Conservation (phyloP, 2,888 invertebrate genomes). For the Thymelicus lineola region DNA sequence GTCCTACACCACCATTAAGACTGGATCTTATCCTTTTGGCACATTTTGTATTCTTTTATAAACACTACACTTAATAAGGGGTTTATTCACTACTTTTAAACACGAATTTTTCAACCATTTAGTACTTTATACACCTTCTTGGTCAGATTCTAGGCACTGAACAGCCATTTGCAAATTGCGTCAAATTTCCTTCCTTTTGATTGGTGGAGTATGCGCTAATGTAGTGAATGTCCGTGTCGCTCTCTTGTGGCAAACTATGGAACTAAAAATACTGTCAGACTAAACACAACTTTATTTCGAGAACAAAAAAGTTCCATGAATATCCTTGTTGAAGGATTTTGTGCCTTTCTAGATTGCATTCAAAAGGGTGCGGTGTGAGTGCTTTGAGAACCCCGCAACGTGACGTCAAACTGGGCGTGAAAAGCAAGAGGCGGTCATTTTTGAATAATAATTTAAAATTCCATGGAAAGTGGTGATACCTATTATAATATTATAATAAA, state of each 20-base stretch:
- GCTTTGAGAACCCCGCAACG: constrained; percentile 76
- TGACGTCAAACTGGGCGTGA: constrained; percentile 86
- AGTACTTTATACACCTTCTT: constrained; percentile 80
- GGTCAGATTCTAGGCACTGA: constrained; percentile 81
- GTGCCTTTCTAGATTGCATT: constrained; percentile 52
- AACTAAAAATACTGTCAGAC: constrained; percentile 52
- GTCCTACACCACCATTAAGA: constrained; percentile 81
- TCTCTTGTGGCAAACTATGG: constrained; percentile 56
- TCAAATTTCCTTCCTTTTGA: constrained; percentile 79
- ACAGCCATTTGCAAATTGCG: constrained; percentile 84
- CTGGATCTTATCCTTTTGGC: constrained; percentile 83
- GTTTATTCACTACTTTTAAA: constrained; percentile 73
- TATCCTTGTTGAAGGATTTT: constrained; percentile 45
- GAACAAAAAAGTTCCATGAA: not conserved
- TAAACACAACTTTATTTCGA: constrained; percentile 50
- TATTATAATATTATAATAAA: too few species aligned
- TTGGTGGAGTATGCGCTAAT: constrained; percentile 78
- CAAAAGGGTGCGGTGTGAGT: constrained; percentile 80
- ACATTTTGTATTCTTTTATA: constrained; percentile 78
- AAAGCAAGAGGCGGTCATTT: constrained; percentile 62
- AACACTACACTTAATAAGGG: constrained; percentile 77
- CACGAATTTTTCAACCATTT: constrained; percentile 78
- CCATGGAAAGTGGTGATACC: too few species aligned
- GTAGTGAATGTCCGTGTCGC: constrained; percentile 59
- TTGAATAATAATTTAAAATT: constrained; percentile 41